These are phyloP conservation scores for Punctoribates punctum DNA, from an alignment of 2,888 invertebrate genomes.

Conservation along the genomic window DNA sequence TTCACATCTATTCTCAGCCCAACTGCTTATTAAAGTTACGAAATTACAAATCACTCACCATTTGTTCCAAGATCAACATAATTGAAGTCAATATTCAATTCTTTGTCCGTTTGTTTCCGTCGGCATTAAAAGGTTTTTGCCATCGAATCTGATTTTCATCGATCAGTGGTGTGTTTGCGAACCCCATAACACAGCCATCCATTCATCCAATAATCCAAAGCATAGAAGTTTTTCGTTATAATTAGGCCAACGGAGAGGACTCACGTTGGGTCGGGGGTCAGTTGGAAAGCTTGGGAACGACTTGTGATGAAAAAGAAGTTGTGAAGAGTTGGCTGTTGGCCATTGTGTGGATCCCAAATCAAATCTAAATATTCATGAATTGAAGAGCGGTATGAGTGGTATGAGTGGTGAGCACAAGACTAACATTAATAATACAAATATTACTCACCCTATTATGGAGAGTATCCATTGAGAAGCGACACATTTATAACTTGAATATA, in stretches of 20 bases:
- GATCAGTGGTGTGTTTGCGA: too few relatives aligned
- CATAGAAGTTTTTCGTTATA: background rate
- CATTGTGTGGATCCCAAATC: constrained; percentile 12
- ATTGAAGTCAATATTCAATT: too few relatives aligned
- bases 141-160: too few relatives aligned
- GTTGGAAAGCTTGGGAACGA: background rate
- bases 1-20: background rate
- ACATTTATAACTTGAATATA: background rate
- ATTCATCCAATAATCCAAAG: background rate
- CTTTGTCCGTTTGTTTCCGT: too few relatives aligned
- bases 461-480: background rate
- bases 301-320: background rate
- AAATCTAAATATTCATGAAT: constrained; percentile 17
- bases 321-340: background rate
- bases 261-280: background rate
- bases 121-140: too few relatives aligned
- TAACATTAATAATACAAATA: constrained; percentile 19
- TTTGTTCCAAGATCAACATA: too few relatives aligned
- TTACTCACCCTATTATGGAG: constrained; percentile 16
- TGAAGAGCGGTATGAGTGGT: constrained; percentile 7
- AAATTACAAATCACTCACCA: too few relatives aligned
- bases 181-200: too few relatives aligned
- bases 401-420: constrained; percentile 27
- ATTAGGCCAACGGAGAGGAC: background rate
- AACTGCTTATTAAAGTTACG: too few relatives aligned